phyloP scores from a whole-genome alignment of 1,140 invertebrate species.

The Druon quercuslanigerum region DNA sequence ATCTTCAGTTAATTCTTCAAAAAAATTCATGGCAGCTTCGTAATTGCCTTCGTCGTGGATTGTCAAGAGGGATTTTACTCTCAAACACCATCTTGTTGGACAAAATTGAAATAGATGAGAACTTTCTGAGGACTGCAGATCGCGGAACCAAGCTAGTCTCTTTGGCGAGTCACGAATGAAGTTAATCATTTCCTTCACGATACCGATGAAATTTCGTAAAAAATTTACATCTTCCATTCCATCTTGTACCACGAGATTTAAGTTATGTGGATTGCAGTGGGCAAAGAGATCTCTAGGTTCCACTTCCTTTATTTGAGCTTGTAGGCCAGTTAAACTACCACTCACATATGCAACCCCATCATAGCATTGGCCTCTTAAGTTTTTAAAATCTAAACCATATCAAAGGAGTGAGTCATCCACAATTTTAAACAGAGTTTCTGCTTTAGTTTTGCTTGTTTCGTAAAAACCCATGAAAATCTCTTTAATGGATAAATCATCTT shows the following conservation, averaged over 20 bases:
- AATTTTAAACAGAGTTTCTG: too few relatives aligned
- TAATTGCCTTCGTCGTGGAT: too few relatives aligned
- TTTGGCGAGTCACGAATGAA: conserved; percentile 42
- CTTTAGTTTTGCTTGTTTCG: too few relatives aligned
- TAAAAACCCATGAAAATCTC: too few relatives aligned
- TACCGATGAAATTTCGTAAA: conserved; percentile 39
- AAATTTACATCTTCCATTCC: conserved; percentile 35
- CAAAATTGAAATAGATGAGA: neutral
- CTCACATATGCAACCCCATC: conserved; percentile 48
- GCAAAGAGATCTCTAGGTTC: conserved; percentile 47
- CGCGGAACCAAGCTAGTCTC: conserved; percentile 4
- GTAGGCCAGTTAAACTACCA: conserved; percentile 43
- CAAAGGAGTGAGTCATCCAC: too few relatives aligned
- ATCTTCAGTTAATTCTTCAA: conserved; percentile 21
- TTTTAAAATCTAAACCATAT: too few relatives aligned
- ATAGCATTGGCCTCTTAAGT: conserved; percentile 47
- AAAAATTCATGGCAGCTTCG: conserved; percentile 19
- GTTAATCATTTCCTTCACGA: conserved; percentile 39
- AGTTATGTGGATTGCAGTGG: conserved; percentile 46
- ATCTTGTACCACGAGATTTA: conserved; percentile 51
- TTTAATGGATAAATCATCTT: too few relatives aligned
- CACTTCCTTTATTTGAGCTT: conserved; percentile 40
- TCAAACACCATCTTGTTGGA: conserved; percentile 11
- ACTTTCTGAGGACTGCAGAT: conserved; percentile 25
- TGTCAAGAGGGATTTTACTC: conserved; percentile 25